A percentile compares a stretch with the other conserved stretches of the same genome.
These are phyloP conservation scores for Vanessa cardui DNA, from an alignment of 2,888 invertebrate species.

Conservation along the genomic window DNA sequence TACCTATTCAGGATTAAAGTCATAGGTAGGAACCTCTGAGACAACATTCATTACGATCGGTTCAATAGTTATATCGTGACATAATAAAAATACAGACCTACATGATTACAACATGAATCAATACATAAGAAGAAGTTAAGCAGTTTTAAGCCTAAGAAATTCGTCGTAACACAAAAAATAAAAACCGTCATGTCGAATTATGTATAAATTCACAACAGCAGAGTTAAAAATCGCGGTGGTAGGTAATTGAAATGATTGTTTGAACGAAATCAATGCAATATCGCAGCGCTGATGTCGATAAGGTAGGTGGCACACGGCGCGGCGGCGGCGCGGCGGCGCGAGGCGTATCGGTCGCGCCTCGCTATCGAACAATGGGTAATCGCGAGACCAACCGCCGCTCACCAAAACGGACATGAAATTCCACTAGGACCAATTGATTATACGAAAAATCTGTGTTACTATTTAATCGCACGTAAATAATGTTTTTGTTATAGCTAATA, in stretches of 20 bases:
- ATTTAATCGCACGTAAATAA: slow-evolving; percentile 29
- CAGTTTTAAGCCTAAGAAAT: too few species aligned
- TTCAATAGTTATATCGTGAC: too few species aligned
- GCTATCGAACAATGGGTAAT: slow-evolving; percentile 76
- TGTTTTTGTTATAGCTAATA: slow-evolving; percentile 13
- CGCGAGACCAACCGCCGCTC: slow-evolving; percentile 39
- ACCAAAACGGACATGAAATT: slow-evolving; percentile 34
- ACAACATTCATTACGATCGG: too few species aligned
- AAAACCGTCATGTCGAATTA: not conserved
- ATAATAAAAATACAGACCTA: too few species aligned
- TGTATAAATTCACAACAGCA: slow-evolving; percentile 2
- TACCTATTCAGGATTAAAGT: too few species aligned
- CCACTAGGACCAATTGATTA: slow-evolving; percentile 27
- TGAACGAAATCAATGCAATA: slow-evolving; percentile 74
- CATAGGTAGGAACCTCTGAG: too few species aligned
- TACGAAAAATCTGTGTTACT: slow-evolving; percentile 28
- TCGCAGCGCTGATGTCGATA: slow-evolving; percentile 55
- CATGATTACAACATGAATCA: too few species aligned
- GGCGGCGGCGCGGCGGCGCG: slow-evolving; percentile 67
- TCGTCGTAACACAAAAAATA: too few species aligned
- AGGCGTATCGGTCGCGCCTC: slow-evolving; percentile 76
- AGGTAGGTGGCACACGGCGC: slow-evolving; percentile 52
- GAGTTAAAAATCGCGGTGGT: slow-evolving; percentile 54
- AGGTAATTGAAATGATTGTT: slow-evolving; percentile 68
- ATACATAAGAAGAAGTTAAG: too few species aligned